phyloP scores from a whole-genome alignment of 2,113 vertebrate species.

The Phalacrocorax pelagicus region DNA sequence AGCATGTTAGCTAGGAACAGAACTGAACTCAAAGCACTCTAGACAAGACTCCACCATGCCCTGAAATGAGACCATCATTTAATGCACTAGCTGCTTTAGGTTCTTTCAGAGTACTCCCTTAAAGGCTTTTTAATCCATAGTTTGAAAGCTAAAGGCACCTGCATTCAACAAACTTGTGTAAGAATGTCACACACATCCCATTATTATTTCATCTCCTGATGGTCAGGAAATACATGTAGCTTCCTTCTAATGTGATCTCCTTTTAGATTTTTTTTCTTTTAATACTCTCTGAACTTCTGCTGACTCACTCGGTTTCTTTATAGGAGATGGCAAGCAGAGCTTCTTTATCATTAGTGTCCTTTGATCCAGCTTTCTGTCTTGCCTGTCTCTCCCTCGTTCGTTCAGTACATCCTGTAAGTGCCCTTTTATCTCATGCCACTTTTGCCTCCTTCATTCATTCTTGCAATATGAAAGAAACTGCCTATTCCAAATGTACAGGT shows the following conservation, averaged over 20 bases:
- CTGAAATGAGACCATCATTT: not conserved
- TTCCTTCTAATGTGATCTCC: conserved; percentile 3
- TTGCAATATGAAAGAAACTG: not conserved
- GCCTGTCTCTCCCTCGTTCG: not conserved
- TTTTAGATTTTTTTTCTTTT: conserved; percentile 18
- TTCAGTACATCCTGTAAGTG: conserved; percentile 2
- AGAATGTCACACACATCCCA: not conserved
- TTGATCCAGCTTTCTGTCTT: conserved; percentile 25
- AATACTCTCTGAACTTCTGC: conserved; percentile 35
- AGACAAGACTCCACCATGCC: not conserved
- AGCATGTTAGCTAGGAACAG: not conserved
- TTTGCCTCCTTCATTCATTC: not conserved
- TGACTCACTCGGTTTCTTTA: conserved; percentile 10
- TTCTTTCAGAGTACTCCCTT: not conserved
- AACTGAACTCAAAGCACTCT: not conserved
- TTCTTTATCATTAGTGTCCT: conserved; percentile 33
- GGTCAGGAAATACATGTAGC: conserved; percentile 7
- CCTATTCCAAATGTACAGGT: not conserved
- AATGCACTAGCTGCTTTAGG: not conserved
- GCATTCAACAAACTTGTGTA: not conserved
- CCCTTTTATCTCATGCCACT: conserved; percentile 41
- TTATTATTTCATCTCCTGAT: not conserved
- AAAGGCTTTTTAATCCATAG: not conserved
- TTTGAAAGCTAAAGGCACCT: not conserved
- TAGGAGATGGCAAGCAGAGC: not conserved